phyloP scores from a whole-genome alignment of 2,888 invertebrate genomes.

The Brachyopa scutellaris region DNA sequence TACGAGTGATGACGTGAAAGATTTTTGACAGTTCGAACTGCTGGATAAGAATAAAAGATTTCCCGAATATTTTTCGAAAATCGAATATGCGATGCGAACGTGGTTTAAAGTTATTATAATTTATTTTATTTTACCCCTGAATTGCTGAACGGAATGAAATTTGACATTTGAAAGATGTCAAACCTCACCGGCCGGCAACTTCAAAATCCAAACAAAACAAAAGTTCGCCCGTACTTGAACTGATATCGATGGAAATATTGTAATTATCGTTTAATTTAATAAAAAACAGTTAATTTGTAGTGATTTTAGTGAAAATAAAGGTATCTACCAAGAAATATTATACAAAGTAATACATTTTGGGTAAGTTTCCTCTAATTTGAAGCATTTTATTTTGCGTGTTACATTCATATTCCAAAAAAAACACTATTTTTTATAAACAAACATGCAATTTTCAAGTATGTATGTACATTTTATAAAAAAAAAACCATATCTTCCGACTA shows the following conservation, averaged over 20 bases:
- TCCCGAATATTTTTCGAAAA: no score
- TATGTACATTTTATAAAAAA: no score
- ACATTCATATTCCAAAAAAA: background rate
- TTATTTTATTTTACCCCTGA: no score
- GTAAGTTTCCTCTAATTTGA: slow-evolving; percentile 8
- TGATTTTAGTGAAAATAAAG: background rate
- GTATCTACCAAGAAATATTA: slow-evolving; percentile 1
- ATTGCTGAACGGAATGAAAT: background rate
- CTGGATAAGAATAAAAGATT: no score
- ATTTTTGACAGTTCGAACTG: no score
- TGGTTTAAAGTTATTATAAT: no score
- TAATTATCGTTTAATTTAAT: no score
- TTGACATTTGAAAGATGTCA: background rate
- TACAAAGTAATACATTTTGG: slow-evolving; percentile 7
- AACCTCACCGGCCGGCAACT: slow-evolving; percentile 23
- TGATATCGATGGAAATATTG: no score
- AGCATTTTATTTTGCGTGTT: background rate
- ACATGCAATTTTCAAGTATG: slow-evolving; percentile 19
- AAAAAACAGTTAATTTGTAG: background rate
- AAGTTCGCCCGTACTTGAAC: no score
- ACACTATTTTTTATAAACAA: slow-evolving; percentile 32
- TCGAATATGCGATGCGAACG: no score
- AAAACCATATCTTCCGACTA: slow-evolving; percentile 15
- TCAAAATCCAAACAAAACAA: slow-evolving; percentile 32
- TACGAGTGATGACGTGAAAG: no score